Percentiles rank a stretch among this genome's conserved stretches.
Conservation (phyloP, 2,888 invertebrate species). For the Scrobipalpa atriplicella region DNA sequence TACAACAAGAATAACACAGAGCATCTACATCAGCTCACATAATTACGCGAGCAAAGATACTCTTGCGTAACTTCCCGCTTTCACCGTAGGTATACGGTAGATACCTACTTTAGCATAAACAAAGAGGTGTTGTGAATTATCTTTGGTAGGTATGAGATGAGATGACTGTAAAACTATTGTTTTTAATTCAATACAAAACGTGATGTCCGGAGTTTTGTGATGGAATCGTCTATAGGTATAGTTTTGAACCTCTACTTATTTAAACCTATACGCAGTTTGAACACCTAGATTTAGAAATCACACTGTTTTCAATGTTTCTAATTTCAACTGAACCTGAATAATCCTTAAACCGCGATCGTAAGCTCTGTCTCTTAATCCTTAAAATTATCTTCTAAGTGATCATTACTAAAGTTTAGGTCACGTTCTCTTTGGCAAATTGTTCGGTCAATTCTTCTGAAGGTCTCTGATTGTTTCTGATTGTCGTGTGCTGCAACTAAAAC, state of each 20-base stretch:
- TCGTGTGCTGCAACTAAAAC: slow-evolving; percentile 12
- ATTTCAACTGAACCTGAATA: no score
- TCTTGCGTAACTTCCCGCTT: slow-evolving; percentile 74
- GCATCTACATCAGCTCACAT: slow-evolving; percentile 35
- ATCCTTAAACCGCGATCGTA: no score
- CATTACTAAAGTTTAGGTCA: background rate
- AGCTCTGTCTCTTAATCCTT: no score
- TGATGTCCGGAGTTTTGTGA: background rate
- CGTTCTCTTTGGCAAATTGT: no score
- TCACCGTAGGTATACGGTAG: slow-evolving; percentile 47
- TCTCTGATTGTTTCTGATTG: background rate
- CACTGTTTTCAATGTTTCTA: no score
- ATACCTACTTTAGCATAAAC: slow-evolving; percentile 37
- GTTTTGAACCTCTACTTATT: no score
- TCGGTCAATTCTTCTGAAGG: background rate
- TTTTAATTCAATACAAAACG: background rate
- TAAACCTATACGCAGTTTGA: no score
- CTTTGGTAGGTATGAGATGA: background rate
- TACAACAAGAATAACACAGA: background rate
- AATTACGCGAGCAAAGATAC: slow-evolving; percentile 50
- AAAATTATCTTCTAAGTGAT: background rate
- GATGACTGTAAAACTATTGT: slow-evolving; percentile 2
- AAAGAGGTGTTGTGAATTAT: slow-evolving; percentile 30
- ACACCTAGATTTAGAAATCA: no score
- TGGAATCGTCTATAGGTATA: no score